A percentile compares a stretch with the other conserved stretches of the same genome.
phyloP scores from a whole-genome alignment of 2,888 invertebrate species.

The Toxonevra muliebris region DNA sequence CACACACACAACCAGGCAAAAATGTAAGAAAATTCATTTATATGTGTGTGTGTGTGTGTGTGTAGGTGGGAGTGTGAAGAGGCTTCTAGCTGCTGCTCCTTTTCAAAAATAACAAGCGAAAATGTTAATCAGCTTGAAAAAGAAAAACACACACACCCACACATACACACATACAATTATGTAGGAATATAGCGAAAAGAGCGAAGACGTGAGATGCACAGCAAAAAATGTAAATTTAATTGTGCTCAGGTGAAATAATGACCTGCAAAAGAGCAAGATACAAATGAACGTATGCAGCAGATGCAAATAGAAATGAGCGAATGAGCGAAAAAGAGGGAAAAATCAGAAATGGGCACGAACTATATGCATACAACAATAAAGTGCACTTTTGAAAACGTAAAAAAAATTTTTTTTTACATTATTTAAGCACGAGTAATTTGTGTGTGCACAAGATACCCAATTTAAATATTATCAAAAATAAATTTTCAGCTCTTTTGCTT shows the following conservation, averaged over 20 bases:
- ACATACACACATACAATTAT: constrained; percentile 8
- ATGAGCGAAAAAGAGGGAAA: neutral
- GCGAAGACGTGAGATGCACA: too few relatives aligned
- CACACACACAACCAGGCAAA: neutral
- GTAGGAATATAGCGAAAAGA: too few relatives aligned
- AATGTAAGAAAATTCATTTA: neutral
- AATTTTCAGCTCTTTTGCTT: too few relatives aligned
- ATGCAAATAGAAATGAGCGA: neutral
- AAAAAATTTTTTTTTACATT: too few relatives aligned
- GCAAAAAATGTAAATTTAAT: constrained; percentile 59
- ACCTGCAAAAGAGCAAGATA: constrained; percentile 32
- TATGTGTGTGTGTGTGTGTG: constrained; percentile 6
- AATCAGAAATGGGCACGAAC: neutral
- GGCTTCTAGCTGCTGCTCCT: neutral
- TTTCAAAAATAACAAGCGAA: constrained; percentile 5
- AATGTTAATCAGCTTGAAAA: constrained; percentile 22
- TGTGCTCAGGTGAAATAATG: constrained; percentile 56
- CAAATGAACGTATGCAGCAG: too few relatives aligned
- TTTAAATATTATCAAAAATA: too few relatives aligned
- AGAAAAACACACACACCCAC: neutral
- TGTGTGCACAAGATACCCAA: too few relatives aligned
- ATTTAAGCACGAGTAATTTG: too few relatives aligned
- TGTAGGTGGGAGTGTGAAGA: neutral
- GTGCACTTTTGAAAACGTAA: too few relatives aligned
- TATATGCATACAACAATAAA: neutral